Evolutionary conservation across 2,113 vertebrate genomes (phyloP).

Genomic region (Macrotus californicus): DNA sequence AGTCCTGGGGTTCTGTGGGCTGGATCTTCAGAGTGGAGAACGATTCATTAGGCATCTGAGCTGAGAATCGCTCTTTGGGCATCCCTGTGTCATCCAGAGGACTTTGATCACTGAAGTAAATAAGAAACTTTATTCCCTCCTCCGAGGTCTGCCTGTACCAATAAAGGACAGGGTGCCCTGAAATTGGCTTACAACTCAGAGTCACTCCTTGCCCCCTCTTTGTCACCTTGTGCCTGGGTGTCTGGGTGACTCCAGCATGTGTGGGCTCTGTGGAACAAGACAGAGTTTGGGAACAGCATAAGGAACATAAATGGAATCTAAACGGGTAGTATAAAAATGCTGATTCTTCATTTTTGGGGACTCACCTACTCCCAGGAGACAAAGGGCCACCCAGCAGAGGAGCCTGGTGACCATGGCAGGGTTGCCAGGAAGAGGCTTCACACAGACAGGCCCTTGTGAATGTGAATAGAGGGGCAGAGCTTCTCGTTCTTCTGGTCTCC

Average conservation of each 20-base stretch:
- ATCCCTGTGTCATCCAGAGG: fast-evolving
- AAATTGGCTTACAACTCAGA: slow-evolving; percentile 10
- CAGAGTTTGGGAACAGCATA: too few relatives aligned
- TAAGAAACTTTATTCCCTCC: not conserved
- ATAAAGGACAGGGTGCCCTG: fast-evolving
- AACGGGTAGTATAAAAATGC: too few relatives aligned
- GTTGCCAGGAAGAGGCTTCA: not conserved
- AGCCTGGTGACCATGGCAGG: not conserved
- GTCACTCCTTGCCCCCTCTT: not conserved
- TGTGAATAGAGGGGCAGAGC: not conserved
- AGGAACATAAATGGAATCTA: too few relatives aligned
- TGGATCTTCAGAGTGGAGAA: slow-evolving; percentile 26
- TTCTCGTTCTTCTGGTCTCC: not conserved
- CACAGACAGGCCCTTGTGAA: not conserved
- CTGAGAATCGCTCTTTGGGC: not conserved
- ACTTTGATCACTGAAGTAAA: fast-evolving
- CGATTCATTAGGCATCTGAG: fast-evolving
- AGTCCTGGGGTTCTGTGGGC: not conserved
- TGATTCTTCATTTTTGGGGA: not conserved
- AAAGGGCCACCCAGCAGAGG: not conserved
- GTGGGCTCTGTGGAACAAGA: too few relatives aligned
- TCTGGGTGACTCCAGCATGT: not conserved
- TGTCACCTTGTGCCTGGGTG: not conserved
- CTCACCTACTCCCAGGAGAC: not conserved
- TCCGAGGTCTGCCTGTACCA: not conserved